phyloP scores from a whole-genome alignment of 2,888 invertebrate species.

The Perizoma flavofasciatum region DNA sequence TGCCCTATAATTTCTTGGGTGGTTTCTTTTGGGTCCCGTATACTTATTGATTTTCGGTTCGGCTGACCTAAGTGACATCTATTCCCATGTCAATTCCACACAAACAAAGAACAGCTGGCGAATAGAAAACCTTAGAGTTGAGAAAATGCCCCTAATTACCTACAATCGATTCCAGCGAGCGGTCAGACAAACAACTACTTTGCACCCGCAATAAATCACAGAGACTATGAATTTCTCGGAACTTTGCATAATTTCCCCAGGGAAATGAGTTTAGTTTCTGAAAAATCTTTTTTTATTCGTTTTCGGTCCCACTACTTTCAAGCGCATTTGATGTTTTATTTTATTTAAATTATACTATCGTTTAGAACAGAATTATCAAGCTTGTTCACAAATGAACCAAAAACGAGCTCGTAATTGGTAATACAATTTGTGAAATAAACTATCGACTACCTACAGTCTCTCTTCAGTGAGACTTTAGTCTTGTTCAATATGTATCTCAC shows the following conservation, averaged over 20 bases:
- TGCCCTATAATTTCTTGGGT: too few relatives aligned
- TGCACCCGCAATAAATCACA: slow-evolving; percentile 24
- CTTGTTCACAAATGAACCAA: slow-evolving; percentile 2
- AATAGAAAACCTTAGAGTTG: too few relatives aligned
- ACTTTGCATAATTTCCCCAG: slow-evolving; percentile 21
- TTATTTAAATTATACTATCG: neutral
- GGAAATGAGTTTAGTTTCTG: slow-evolving; percentile 18
- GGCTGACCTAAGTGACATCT: too few relatives aligned
- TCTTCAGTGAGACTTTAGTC: neutral
- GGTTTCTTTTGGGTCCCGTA: too few relatives aligned
- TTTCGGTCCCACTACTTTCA: neutral
- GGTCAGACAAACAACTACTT: slow-evolving; percentile 3
- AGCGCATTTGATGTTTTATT: neutral
- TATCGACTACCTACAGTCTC: neutral
- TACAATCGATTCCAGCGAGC: too few relatives aligned
- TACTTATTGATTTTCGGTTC: too few relatives aligned
- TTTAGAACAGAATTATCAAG: neutral
- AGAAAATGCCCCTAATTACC: neutral
- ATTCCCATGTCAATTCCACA: too few relatives aligned
- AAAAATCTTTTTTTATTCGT: slow-evolving; percentile 8
- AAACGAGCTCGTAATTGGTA: too few relatives aligned
- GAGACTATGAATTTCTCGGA: slow-evolving; percentile 19
- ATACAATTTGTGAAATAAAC: neutral
- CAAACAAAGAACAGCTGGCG: too few relatives aligned
- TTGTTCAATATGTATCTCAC: slow-evolving; percentile 26